Conservation (phyloP, 2,888 invertebrate genomes). For the Leucoma salicis region DNA sequence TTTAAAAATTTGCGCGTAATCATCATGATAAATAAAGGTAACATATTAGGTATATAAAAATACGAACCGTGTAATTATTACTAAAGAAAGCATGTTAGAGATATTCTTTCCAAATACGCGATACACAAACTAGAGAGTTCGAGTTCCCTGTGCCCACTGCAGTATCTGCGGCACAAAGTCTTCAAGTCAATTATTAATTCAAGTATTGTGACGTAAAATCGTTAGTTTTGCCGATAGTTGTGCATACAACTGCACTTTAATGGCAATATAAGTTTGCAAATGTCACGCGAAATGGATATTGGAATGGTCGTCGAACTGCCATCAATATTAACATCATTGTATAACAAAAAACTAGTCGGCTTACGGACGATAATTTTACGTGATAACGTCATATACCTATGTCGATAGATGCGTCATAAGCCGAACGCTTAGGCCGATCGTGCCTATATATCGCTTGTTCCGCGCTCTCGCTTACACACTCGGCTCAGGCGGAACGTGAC, state of each 20-base stretch:
- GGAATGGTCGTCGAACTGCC: neutral
- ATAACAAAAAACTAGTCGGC: too few relatives aligned
- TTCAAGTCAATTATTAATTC: neutral
- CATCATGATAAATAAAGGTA: neutral
- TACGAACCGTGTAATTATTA: slow-evolving; percentile 5
- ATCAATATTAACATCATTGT: neutral
- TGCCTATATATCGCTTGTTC: too few relatives aligned
- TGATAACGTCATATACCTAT: neutral
- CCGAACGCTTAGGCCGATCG: too few relatives aligned
- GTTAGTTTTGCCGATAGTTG: neutral
- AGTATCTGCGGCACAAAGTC: neutral
- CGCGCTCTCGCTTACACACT: too few relatives aligned
- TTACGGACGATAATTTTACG: neutral
- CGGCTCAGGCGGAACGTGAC: too few relatives aligned
- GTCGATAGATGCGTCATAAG: neutral
- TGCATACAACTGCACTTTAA: neutral
- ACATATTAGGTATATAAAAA: neutral
- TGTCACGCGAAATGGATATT: neutral
- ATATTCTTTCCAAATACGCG: neutral
- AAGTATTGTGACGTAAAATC: slow-evolving; percentile 1
- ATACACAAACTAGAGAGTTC: neutral
- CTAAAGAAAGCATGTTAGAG: slow-evolving; percentile 8
- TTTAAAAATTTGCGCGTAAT: too few relatives aligned
- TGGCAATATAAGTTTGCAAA: too few relatives aligned
- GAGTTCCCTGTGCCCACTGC: neutral